Conservation (phyloP, 2,797 vertebrate genomes). For the Notolabrus celidotus region DNA sequence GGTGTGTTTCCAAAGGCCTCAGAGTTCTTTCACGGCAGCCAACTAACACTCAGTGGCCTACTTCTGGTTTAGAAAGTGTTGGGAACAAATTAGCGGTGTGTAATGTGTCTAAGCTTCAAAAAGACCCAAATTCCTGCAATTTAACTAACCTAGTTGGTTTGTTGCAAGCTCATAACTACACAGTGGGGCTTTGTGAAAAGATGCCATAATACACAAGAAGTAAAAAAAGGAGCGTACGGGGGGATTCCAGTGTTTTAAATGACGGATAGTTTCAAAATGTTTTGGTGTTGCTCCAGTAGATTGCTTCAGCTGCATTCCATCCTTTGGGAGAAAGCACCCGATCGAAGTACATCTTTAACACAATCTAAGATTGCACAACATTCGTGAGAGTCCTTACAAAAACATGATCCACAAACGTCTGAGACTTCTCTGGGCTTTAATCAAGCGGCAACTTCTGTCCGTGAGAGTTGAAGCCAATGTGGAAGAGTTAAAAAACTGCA, state of each 20-base stretch:
- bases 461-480: no score
- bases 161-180: not conserved
- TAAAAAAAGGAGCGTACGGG: not conserved
- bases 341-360: no score
- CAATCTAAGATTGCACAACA: not conserved
- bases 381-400: no score
- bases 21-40: slow-evolving; percentile 23
- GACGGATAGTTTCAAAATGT: not conserved
- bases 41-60: slow-evolving; percentile 48
- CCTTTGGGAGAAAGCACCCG: not conserved
- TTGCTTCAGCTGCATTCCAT: not conserved
- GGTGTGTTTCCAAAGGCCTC: slow-evolving; percentile 20
- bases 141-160: not conserved
- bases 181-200: not conserved
- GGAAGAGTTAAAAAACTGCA: no score
- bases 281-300: not conserved
- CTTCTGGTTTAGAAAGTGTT: slow-evolving; percentile 35
- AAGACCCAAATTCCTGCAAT: not conserved
- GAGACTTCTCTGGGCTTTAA: no score
- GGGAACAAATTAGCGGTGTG: slow-evolving; percentile 42
- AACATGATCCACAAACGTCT: no score
- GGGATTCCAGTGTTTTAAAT: not conserved
- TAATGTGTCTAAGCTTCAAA: slow-evolving; percentile 8
- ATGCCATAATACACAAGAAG: not conserved
- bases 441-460: no score